These are phyloP conservation scores for Psilopsiagon aymara DNA, from an alignment of 2,113 vertebrate species.

Conservation along the genomic window DNA sequence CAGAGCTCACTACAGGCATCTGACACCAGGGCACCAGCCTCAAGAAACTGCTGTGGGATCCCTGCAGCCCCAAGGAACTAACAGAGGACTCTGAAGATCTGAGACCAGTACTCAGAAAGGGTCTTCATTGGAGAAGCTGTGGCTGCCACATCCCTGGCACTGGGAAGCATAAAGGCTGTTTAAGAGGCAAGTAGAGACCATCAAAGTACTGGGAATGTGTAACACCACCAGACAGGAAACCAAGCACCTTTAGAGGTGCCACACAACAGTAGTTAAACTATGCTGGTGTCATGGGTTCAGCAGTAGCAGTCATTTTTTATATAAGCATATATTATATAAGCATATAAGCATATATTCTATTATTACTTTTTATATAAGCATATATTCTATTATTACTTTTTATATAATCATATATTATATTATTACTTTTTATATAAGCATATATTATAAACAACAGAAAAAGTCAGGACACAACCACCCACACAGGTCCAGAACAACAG, in stretches of 20 bases:
- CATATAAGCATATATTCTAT: too few species aligned
- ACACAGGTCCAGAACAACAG: background rate
- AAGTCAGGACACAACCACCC: background rate
- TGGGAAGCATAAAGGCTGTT: background rate
- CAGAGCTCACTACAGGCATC: rapidly evolving
- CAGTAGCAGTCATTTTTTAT: too few species aligned
- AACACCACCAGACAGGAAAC: background rate
- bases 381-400: too few species aligned
- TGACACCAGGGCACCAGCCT: background rate
- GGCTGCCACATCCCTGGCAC: background rate
- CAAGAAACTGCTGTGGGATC: background rate
- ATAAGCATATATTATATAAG: too few species aligned
- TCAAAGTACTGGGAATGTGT: background rate
- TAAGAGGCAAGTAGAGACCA: background rate
- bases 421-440: too few species aligned
- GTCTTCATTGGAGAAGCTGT: background rate
- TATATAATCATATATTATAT: too few species aligned
- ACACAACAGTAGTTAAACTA: background rate
- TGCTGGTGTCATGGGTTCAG: background rate
- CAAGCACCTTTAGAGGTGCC: rapidly evolving
- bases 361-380: too few species aligned
- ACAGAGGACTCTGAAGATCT: background rate
- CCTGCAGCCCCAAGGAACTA: background rate
- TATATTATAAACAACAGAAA: background rate
- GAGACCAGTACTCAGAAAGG: background rate